Evolutionary conservation across 2,113 vertebrate species (phyloP).

Genomic region (Recurvirostra avosetta): DNA sequence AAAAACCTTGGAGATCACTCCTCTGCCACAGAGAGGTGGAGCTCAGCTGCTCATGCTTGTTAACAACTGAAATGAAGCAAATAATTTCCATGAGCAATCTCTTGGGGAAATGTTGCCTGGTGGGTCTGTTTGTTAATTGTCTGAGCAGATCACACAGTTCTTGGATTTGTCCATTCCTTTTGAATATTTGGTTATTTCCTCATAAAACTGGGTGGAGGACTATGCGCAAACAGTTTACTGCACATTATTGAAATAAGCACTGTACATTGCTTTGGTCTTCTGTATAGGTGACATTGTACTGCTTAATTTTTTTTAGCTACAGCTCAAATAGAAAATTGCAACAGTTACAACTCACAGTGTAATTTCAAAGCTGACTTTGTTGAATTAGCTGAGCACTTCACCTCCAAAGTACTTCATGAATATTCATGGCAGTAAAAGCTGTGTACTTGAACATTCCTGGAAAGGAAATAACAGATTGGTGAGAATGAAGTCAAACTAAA

Average conservation of each 20-base stretch:
- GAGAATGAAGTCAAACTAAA: not conserved
- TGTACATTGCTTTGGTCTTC: not conserved
- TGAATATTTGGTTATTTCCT: not conserved
- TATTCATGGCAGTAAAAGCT: not conserved
- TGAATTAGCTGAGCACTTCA: not conserved
- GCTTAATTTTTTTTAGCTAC: not conserved
- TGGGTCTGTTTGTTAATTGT: not conserved
- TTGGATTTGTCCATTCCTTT: not conserved
- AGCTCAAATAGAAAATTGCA: not conserved
- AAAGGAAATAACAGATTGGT: not conserved
- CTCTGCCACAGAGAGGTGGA: not conserved
- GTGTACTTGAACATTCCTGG: not conserved
- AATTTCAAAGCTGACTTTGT: not conserved
- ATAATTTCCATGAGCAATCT: constrained; percentile 7
- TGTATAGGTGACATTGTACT: not conserved
- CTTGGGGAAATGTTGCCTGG: not conserved
- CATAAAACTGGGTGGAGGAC: not conserved
- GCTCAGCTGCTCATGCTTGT: constrained; percentile 35
- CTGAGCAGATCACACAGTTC: not conserved
- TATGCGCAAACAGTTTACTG: not conserved
- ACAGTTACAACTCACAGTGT: not conserved
- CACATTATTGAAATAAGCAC: not conserved
- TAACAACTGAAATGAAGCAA: constrained; percentile 45
- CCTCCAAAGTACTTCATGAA: not conserved
- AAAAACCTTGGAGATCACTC: constrained; percentile 7